phyloP scores from a whole-genome alignment of 1,140 invertebrate genomes.

The Whitmania pigra region DNA sequence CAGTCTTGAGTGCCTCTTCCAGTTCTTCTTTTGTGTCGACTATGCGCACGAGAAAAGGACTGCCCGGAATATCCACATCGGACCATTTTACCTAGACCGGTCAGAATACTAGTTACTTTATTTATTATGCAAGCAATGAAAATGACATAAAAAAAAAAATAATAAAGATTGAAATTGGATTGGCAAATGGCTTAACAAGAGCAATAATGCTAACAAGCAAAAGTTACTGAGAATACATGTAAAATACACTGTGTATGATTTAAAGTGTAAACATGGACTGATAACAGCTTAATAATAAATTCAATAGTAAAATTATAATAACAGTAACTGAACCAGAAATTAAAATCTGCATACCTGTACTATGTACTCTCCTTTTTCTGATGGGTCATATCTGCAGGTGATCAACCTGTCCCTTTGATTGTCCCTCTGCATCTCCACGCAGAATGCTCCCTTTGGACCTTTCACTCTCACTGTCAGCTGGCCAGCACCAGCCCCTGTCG shows the following conservation, averaged over 20 bases:
- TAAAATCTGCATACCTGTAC: conserved; percentile 60
- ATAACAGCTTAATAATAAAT: too few relatives aligned
- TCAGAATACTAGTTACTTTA: conserved; percentile 84
- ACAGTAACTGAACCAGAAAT: too few relatives aligned
- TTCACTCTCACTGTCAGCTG: conserved; percentile 74
- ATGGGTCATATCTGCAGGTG: conserved; percentile 88
- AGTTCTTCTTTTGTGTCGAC: conserved; percentile 44
- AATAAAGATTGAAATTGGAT: too few relatives aligned
- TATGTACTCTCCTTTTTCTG: conserved; percentile 92
- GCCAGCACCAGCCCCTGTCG: conserved; percentile 78
- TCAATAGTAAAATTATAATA: too few relatives aligned
- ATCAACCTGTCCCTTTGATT: conserved; percentile 95
- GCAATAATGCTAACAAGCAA: too few relatives aligned
- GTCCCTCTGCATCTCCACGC: conserved; percentile 98
- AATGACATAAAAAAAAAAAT: not conserved
- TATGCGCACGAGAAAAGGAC: conserved; percentile 31
- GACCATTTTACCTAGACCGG: conserved; percentile 95
- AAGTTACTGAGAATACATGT: too few relatives aligned
- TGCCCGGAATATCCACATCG: conserved; percentile 59
- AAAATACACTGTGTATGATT: too few relatives aligned
- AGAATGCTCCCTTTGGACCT: conserved; percentile 92
- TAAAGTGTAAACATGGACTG: too few relatives aligned
- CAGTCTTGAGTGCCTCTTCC: not conserved
- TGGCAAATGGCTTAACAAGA: too few relatives aligned
- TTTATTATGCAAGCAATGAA: too few relatives aligned